Evolutionary conservation across 2,888 invertebrate species (phyloP), one percentile per base, ranked within the genome.

Genomic region (Caenorhabditis afra): DNA sequence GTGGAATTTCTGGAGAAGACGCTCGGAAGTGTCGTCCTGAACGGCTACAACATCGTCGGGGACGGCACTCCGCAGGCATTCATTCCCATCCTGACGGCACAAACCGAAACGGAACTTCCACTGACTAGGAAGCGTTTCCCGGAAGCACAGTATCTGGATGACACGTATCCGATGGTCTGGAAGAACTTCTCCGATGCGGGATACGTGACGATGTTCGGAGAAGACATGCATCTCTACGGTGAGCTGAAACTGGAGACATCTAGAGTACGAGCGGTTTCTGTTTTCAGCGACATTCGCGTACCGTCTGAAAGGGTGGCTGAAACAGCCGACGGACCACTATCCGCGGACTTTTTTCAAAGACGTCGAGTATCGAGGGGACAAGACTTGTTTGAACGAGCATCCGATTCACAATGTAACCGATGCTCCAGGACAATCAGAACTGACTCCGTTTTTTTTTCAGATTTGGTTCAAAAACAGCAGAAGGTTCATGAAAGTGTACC

Each of bases 311-410:
- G 97, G 97, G 0, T 97, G 97, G 90, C 91, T 93, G 41, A 91
- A 92, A 3, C 94, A 94, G 84, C 97, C 97, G 0, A 95, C 96
- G 0, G 95, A 96, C 91, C 96, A 96, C 91, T 96, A 96, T 90
- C 93, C 96, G 91, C 92, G 96, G 35, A 93, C 95, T 0, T 96
- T 94, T 90, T 95, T 94, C 87, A 87, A 94, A 14, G 94, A 94
- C 20, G 93, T 94, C 14, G 91, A 92, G 4, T 92, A 93, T 71
- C 92, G n/a, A n/a, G n/a, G n/a, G n/a, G n/a, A n/a, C n/a, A n/a
- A n/a, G n/a, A n/a, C n/a, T n/a, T n/a, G n/a, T n/a, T n/a, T n/a
- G n/a, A n/a, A n/a, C n/a, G n/a, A n/a, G n/a, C n/a, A n/a, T n/a
- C n/a, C n/a, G n/a, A n/a, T n/a, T n/a, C n/a, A n/a, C n/a, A n/a